A percentile compares a stretch with the other conserved stretches of the same genome.
Evolutionary conservation across 2,888 invertebrate species (phyloP).

Genomic region (Chrysolina haemoptera): DNA sequence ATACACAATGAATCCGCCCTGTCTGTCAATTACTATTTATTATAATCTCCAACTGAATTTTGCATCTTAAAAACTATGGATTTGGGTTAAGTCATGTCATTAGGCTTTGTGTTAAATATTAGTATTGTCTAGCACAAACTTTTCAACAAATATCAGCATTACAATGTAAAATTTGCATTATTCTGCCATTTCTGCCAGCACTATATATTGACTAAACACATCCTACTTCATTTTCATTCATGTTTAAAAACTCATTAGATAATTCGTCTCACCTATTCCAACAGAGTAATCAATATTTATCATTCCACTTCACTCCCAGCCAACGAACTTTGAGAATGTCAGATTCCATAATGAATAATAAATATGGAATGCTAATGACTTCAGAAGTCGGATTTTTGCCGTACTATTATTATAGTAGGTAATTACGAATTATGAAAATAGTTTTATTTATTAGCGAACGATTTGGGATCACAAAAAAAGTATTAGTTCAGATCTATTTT

Average conservation of each 20-base stretch:
- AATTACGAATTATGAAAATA: not conserved
- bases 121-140: too few species aligned
- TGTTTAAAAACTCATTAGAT: not conserved
- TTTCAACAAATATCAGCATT: too few species aligned
- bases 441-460: not conserved
- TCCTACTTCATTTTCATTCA: not conserved
- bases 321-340: conserved; percentile 3
- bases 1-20: too few species aligned
- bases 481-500: conserved; percentile 1
- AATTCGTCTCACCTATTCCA: not conserved
- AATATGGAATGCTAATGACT: conserved; percentile 4
- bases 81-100: too few species aligned
- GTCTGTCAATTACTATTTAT: too few species aligned
- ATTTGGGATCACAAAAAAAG: not conserved
- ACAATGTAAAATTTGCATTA: not conserved
- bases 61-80: too few species aligned
- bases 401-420: not conserved
- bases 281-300: conserved; percentile 2
- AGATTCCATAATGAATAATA: not conserved
- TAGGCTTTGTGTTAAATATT: too few species aligned
- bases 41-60: too few species aligned
- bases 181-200: too few species aligned
- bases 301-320: conserved; percentile 4
- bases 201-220: not conserved
- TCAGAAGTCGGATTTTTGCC: not conserved